Percentiles rank a stretch among this genome's conserved stretches.
Evolutionary conservation across 1,140 invertebrate species (phyloP).

Genomic region (Sitobion miscanthi): DNA sequence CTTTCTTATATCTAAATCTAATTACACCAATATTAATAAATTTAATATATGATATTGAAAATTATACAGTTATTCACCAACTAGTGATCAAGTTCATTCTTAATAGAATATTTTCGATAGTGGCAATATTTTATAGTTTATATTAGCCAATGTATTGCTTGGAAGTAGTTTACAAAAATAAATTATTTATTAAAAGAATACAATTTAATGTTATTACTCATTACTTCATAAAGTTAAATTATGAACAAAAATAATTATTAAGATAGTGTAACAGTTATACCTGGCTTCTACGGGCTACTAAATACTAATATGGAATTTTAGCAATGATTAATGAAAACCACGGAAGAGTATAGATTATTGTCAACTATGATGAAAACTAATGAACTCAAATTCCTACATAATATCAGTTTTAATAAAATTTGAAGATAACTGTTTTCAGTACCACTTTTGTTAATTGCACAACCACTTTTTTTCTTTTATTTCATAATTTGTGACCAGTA

Average conservation of each 20-base stretch:
- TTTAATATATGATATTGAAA: no score
- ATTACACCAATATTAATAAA: no score
- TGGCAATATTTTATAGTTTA: not conserved
- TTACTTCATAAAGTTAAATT: not conserved
- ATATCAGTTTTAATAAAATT: no score
- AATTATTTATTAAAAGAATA: not conserved
- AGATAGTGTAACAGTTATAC: not conserved
- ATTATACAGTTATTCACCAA: not conserved
- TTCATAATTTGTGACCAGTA: not conserved
- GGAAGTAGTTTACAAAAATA: not conserved
- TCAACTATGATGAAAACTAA: not conserved
- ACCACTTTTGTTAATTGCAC: not conserved
- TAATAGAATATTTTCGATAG: not conserved
- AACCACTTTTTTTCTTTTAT: not conserved
- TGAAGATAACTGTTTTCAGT: not conserved
- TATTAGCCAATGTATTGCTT: not conserved
- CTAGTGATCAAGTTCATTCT: not conserved
- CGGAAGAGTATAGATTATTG: no score
- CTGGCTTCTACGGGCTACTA: no score
- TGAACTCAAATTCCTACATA: not conserved
- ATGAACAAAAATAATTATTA: not conserved
- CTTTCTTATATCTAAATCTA: no score
- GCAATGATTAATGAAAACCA: not conserved
- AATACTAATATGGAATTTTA: not conserved
- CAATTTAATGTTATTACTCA: not conserved